These are phyloP conservation scores for Eumaeus atala DNA, from an alignment of 1,140 invertebrate genomes.

Conservation along the genomic window DNA sequence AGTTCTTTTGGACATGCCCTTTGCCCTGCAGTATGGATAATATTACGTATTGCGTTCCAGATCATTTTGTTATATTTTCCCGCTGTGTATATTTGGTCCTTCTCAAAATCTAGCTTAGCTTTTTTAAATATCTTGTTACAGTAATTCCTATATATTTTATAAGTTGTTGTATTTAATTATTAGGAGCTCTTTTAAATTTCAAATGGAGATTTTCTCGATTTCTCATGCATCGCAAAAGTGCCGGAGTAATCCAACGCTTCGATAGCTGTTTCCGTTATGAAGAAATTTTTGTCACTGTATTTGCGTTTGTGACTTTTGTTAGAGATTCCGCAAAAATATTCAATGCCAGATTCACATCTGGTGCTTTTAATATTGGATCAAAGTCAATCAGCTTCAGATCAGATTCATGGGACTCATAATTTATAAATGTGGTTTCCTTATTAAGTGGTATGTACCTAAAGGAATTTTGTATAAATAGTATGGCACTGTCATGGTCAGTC, in stretches of 20 bases:
- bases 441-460: neutral
- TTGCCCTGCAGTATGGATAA: too few relatives aligned
- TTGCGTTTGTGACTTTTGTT: neutral
- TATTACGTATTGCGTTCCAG: too few relatives aligned
- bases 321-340: neutral
- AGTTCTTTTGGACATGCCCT: too few relatives aligned
- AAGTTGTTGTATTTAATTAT: too few relatives aligned
- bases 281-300: neutral
- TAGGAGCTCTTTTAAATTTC: too few relatives aligned
- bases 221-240: neutral
- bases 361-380: neutral
- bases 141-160: too few relatives aligned
- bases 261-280: neutral
- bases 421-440: neutral
- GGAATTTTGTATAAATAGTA: neutral
- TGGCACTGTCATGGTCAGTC: slow-evolving; percentile 1
- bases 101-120: too few relatives aligned
- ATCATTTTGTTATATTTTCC: too few relatives aligned
- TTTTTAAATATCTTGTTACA: too few relatives aligned
- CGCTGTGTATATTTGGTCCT: too few relatives aligned
- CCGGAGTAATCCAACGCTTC: neutral
- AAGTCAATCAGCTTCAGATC: neutral
- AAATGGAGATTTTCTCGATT: neutral
- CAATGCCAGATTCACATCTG: neutral
- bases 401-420: neutral